phyloP scores from a whole-genome alignment of 2,113 vertebrate species.

The Eira barbara region DNA sequence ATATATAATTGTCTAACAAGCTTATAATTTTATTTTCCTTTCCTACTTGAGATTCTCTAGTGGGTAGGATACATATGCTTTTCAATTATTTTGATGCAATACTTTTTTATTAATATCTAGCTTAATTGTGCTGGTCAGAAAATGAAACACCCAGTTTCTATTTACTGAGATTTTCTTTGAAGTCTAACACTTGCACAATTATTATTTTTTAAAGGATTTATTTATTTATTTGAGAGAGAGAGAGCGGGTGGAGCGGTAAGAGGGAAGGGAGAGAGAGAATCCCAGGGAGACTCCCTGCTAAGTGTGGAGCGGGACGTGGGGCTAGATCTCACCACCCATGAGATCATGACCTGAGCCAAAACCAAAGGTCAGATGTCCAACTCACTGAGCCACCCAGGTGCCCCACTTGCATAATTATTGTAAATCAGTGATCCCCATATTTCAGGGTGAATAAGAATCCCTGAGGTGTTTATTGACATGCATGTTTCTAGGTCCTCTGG shows the following conservation, averaged over 20 bases:
- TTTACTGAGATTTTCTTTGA: neutral
- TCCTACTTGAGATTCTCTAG: neutral
- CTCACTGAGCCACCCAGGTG: neutral
- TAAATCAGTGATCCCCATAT: neutral
- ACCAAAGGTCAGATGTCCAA: neutral
- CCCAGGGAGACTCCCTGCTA: neutral
- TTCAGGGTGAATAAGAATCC: neutral
- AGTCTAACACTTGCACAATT: neutral
- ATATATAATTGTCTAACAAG: neutral
- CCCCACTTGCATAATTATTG: neutral
- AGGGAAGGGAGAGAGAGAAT: neutral
- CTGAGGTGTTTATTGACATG: neutral
- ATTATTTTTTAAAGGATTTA: neutral
- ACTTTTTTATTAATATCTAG: neutral
- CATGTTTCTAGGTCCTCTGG: neutral
- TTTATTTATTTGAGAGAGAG: neutral
- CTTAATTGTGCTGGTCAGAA: neutral
- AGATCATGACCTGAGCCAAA: neutral
- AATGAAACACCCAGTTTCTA: neutral
- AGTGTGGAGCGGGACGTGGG: accelerated
- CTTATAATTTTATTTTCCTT: neutral
- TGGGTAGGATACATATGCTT: neutral
- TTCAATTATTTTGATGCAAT: neutral
- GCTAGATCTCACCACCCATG: neutral
- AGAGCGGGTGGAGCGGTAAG: neutral